Conservation (phyloP, 2,888 invertebrate species). For the Nycteola revayana region DNA sequence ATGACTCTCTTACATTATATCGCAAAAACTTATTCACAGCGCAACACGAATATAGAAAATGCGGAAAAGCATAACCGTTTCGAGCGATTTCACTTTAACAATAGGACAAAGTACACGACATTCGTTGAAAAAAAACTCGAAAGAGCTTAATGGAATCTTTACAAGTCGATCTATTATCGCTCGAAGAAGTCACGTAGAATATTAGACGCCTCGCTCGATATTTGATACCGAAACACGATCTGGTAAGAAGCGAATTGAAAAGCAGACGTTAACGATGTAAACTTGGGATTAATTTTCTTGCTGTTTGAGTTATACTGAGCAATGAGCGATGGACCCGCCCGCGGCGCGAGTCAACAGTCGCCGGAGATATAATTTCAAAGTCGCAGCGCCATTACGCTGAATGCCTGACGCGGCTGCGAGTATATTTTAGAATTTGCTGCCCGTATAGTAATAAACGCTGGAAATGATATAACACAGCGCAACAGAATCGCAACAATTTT, state of each 20-base stretch:
- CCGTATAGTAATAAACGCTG: conserved; percentile 30
- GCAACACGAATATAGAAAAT: conserved; percentile 49
- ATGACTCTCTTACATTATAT: conserved; percentile 20
- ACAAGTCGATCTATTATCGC: conserved; percentile 55
- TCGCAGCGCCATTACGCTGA: conserved; percentile 46
- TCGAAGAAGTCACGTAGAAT: conserved; percentile 72
- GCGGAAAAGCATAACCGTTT: conserved; percentile 65
- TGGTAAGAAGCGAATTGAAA: conserved; percentile 48
- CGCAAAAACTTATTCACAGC: conserved; percentile 28
- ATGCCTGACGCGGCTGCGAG: conserved; percentile 37
- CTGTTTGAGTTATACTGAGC: conserved; percentile 51
- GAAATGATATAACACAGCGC: conserved; percentile 33
- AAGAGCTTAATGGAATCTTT: conserved; percentile 61
- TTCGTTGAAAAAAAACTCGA: conserved; percentile 40
- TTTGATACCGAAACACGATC: conserved; percentile 45
- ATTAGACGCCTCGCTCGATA: conserved; percentile 55
- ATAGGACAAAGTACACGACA: conserved; percentile 48
- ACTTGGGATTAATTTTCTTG: conserved; percentile 54
- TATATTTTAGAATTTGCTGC: conserved; percentile 39
- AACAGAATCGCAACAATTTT: conserved; percentile 23
- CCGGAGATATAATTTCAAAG: conserved; percentile 51
- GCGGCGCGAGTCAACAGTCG: conserved; percentile 44
- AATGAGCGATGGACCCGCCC: conserved; percentile 52
- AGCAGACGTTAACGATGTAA: conserved; percentile 52
- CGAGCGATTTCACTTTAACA: conserved; percentile 66